These are phyloP conservation scores for Allygus modestus DNA, from an alignment of 2,888 invertebrate species.

Conservation along the genomic window DNA sequence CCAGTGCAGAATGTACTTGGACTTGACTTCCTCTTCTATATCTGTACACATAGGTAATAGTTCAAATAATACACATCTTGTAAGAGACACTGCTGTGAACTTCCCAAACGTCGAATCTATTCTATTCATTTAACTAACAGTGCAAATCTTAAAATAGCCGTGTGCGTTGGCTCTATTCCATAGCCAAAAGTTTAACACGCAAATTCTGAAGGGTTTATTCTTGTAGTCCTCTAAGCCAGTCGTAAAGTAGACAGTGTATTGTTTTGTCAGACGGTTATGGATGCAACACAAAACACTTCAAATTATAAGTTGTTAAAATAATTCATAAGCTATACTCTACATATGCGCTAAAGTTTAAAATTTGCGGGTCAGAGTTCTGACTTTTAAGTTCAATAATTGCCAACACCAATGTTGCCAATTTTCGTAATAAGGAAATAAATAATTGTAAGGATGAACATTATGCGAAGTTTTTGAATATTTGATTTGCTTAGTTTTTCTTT, in stretches of 20 bases:
- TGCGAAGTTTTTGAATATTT: too few relatives aligned
- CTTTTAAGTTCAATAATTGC: too few relatives aligned
- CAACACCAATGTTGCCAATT: too few relatives aligned
- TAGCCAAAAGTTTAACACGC: constrained; percentile 46
- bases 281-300: too few relatives aligned
- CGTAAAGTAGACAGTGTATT: not conserved
- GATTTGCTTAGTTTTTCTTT: too few relatives aligned
- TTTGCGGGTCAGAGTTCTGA: too few relatives aligned
- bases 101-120: constrained; percentile 41
- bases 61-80: constrained; percentile 29
- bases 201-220: constrained; percentile 31
- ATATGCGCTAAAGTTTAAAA: too few relatives aligned
- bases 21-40: constrained; percentile 48
- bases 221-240: not conserved
- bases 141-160: constrained; percentile 48
- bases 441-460: too few relatives aligned
- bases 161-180: constrained; percentile 45
- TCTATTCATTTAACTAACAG: constrained; percentile 49
- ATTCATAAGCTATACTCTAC: too few relatives aligned
- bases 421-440: too few relatives aligned
- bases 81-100: not conserved
- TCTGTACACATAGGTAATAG: constrained; percentile 32
- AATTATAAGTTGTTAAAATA: too few relatives aligned
- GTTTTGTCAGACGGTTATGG: too few relatives aligned
- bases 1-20: constrained; percentile 59